Evolutionary conservation across 2,888 invertebrate genomes (phyloP).

Genomic region (Metopia argyrocephala): DNA sequence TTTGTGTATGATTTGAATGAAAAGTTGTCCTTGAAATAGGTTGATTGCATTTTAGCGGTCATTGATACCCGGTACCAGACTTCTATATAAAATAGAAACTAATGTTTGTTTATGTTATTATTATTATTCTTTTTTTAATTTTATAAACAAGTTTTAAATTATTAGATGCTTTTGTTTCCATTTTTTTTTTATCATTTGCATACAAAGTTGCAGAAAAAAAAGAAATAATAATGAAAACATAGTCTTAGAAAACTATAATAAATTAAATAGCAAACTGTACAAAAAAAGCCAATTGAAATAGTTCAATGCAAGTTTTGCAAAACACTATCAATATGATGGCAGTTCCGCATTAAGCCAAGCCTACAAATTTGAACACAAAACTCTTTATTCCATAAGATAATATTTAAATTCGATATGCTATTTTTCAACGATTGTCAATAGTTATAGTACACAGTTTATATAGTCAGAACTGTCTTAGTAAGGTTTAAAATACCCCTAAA

Average conservation of each 20-base stretch:
- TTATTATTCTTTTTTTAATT: constrained; percentile 6
- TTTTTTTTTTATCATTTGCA: constrained; percentile 1
- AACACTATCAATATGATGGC: too few species aligned
- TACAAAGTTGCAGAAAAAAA: not conserved
- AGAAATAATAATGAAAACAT: not conserved
- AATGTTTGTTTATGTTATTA: constrained; percentile 8
- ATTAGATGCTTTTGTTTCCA: not conserved
- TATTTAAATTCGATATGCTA: too few species aligned
- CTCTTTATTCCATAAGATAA: too few species aligned
- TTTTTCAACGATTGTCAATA: too few species aligned
- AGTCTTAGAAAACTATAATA: constrained; percentile 1
- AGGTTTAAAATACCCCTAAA: too few species aligned
- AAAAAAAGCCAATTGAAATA: too few species aligned
- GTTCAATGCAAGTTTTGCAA: too few species aligned
- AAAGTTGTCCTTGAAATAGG: constrained; percentile 76
- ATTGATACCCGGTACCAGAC: constrained; percentile 69
- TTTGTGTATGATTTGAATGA: constrained; percentile 34
- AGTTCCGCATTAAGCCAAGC: too few species aligned
- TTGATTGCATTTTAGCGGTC: constrained; percentile 77
- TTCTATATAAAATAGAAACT: constrained; percentile 53
- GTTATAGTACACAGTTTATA: too few species aligned
- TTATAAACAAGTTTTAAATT: constrained; percentile 46
- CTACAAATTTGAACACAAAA: too few species aligned
- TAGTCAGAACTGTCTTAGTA: too few species aligned
- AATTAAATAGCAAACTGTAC: not conserved